phyloP scores from a whole-genome alignment of 2,113 vertebrate species.

The Pygoscelis antarcticus region DNA sequence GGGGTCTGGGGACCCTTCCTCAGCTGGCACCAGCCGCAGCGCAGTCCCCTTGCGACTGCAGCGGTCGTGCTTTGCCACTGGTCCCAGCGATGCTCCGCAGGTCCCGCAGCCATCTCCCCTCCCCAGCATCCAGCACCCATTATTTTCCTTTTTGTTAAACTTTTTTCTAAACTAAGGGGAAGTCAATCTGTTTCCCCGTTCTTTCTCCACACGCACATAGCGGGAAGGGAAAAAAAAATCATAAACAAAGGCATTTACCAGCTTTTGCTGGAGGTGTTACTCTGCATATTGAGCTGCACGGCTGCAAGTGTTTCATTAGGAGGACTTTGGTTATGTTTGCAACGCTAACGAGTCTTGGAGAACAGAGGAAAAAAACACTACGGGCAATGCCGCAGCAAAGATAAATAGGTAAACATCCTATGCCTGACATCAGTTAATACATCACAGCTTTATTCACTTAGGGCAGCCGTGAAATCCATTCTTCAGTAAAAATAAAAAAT shows the following conservation, averaged over 20 bases:
- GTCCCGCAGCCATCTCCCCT: neutral
- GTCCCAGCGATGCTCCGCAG: fast-evolving
- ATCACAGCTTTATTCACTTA: conserved; percentile 53
- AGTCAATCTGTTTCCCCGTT: neutral
- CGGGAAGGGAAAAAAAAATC: neutral
- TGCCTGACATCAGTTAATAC: conserved; percentile 39
- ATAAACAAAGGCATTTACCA: conserved; percentile 33
- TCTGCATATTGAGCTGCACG: neutral
- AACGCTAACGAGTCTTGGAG: neutral
- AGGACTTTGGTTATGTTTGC: neutral
- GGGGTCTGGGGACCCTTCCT: neutral
- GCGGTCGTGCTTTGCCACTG: fast-evolving
- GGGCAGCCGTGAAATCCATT: conserved; percentile 43
- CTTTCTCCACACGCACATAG: neutral
- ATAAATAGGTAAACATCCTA: conserved; percentile 40
- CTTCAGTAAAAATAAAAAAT: conserved; percentile 15
- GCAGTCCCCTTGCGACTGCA: neutral
- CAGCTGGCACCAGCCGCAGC: neutral
- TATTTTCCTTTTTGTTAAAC: neutral
- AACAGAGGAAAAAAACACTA: neutral
- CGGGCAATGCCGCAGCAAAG: neutral
- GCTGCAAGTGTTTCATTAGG: conserved; percentile 44
- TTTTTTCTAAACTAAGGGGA: neutral
- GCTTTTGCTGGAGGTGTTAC: conserved; percentile 34
- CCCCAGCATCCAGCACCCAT: neutral